These are phyloP conservation scores for Sebastiscus tertius DNA, from an alignment of 2,797 vertebrate genomes.

Conservation along the genomic window DNA sequence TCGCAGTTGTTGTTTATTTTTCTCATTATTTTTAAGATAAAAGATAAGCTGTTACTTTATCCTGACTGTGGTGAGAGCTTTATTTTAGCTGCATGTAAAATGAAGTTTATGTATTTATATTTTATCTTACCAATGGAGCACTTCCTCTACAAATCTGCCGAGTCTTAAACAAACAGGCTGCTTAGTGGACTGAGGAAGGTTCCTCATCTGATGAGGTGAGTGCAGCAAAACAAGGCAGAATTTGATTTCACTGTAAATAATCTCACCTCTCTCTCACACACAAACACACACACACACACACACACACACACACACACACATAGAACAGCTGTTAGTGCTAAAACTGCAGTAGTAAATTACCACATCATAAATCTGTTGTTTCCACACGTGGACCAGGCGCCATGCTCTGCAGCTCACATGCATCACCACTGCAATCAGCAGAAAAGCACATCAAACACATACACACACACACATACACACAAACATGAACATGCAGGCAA, in stretches of 20 bases:
- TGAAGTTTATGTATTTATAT: neutral
- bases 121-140: neutral
- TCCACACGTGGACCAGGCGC: neutral
- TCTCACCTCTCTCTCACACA: neutral
- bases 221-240: slow-evolving; percentile 8
- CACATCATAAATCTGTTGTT: slow-evolving; percentile 49
- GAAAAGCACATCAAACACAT: slow-evolving; percentile 23
- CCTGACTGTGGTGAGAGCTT: neutral
- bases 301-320: neutral
- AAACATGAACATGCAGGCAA: neutral
- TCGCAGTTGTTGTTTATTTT: neutral
- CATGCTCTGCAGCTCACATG: slow-evolving; percentile 12
- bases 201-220: slow-evolving; percentile 14
- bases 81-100: neutral
- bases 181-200: neutral
- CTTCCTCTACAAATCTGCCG: slow-evolving; percentile 24
- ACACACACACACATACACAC: neutral
- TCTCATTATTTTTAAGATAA: slow-evolving; percentile 10
- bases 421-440: slow-evolving; percentile 27
- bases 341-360: slow-evolving; percentile 36
- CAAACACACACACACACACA: neutral
- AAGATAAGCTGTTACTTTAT: neutral
- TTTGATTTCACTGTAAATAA: slow-evolving; percentile 57
- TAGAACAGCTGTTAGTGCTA: slow-evolving; percentile 30
- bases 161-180: slow-evolving; percentile 3